phyloP scores from a whole-genome alignment of 2,888 invertebrate species.

The Tiphia femorata region DNA sequence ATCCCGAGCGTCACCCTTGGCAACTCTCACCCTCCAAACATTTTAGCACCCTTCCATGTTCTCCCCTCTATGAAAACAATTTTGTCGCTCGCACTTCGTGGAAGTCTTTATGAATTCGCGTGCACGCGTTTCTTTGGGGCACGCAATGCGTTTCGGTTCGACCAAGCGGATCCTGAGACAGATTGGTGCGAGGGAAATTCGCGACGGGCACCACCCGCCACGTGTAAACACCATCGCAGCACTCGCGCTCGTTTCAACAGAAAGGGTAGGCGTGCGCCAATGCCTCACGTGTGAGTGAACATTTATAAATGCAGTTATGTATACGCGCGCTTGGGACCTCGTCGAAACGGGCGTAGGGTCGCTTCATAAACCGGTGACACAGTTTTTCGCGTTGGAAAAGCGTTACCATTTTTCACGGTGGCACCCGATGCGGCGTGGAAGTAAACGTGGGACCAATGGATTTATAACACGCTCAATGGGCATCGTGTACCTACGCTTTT shows the following conservation, averaged over 20 bases:
- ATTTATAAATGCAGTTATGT: neutral
- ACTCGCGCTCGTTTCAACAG: neutral
- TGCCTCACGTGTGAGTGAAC: neutral
- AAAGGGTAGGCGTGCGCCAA: neutral
- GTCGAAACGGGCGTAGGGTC: neutral
- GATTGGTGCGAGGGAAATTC: neutral
- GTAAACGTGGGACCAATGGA: slow-evolving; percentile 19
- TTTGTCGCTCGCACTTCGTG: too few relatives aligned
- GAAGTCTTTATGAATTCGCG: neutral
- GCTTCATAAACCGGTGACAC: neutral
- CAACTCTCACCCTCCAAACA: too few relatives aligned
- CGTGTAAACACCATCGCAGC: neutral
- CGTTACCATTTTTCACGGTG: slow-evolving; percentile 11
- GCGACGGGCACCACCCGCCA: neutral
- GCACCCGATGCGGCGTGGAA: neutral
- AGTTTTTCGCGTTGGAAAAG: slow-evolving; percentile 17
- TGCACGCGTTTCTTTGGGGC: neutral
- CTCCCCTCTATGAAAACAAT: too few relatives aligned
- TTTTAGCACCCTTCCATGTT: too few relatives aligned
- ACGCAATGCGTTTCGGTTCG: neutral
- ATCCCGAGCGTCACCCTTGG: too few relatives aligned
- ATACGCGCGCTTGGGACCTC: too few relatives aligned
- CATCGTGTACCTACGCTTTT: slow-evolving; percentile 1
- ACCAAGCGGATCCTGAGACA: neutral
- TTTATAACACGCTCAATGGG: slow-evolving; percentile 24